Evolutionary conservation across 2,797 vertebrate genomes (phyloP).

Genomic region (Rousettus madagascariensis): DNA sequence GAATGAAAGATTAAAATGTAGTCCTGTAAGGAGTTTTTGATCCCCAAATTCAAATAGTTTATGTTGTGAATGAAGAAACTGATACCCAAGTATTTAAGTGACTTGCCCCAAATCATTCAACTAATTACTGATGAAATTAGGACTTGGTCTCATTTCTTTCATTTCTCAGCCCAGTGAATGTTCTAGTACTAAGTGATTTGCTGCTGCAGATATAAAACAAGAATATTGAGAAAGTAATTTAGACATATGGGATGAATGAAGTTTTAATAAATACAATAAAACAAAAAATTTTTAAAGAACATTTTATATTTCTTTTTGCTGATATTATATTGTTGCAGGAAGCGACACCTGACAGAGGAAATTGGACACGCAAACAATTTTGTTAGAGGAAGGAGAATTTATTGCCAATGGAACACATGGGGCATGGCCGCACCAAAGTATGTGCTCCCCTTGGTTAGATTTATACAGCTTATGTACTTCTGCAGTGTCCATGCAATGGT

Average conservation of each 20-base stretch:
- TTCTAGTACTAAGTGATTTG: neutral
- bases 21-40: neutral
- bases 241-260: neutral
- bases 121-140: neutral
- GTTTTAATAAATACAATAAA: neutral
- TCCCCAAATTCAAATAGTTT: neutral
- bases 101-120: neutral
- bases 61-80: neutral
- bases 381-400: too few relatives aligned
- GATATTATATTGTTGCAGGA: neutral
- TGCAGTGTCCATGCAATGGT: too few relatives aligned
- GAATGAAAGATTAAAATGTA: constrained; percentile 16
- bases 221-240: neutral
- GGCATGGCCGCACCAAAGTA: too few relatives aligned
- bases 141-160: neutral
- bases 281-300: neutral
- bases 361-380: too few relatives aligned
- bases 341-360: too few relatives aligned
- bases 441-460: too few relatives aligned
- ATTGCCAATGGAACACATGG: too few relatives aligned
- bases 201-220: constrained; percentile 13
- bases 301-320: neutral
- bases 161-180: constrained; percentile 12
- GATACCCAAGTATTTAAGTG: neutral
- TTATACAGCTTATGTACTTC: too few relatives aligned